Conservation (phyloP, 2,888 invertebrate species). For the Macropis europaea region DNA sequence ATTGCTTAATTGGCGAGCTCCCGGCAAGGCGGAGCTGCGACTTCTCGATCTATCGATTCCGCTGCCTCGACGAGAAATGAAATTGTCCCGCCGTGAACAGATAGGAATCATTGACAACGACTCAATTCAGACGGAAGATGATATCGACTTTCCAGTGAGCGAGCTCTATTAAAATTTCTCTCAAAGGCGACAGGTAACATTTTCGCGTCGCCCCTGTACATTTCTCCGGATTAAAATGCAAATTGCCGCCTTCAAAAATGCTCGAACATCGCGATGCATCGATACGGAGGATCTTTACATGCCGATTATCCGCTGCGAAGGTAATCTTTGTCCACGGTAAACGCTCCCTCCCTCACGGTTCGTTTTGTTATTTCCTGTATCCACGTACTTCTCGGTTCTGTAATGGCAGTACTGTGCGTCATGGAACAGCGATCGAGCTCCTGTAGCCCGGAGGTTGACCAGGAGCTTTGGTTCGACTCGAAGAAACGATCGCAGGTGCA, state of each 20-base stretch:
- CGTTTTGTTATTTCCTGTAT: not conserved
- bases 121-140: slow-evolving; percentile 52
- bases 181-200: slow-evolving; percentile 32
- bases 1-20: slow-evolving; percentile 69
- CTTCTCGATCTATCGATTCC: slow-evolving; percentile 23
- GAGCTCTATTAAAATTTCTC: slow-evolving; percentile 36
- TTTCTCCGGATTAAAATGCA: slow-evolving; percentile 35
- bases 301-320: not conserved
- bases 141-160: slow-evolving; percentile 24
- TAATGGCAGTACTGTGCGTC: not conserved
- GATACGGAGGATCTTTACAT: not conserved
- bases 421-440: slow-evolving; percentile 17
- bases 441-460: not conserved
- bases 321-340: not conserved
- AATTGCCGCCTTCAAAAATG: slow-evolving; percentile 10
- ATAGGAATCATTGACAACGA: slow-evolving; percentile 46
- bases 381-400: not conserved
- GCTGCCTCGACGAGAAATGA: slow-evolving; percentile 28
- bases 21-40: slow-evolving; percentile 9
- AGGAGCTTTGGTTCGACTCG: not conserved
- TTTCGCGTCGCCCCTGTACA: slow-evolving; percentile 9
- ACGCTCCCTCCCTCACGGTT: not conserved
- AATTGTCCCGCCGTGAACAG: slow-evolving; percentile 45
- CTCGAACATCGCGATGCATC: not conserved
- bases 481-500: slow-evolving; percentile 20